A percentile compares a stretch with the other conserved stretches of the same genome.
Conservation (phyloP, 2,888 invertebrate genomes). For the Digitonthophagus gazella region DNA sequence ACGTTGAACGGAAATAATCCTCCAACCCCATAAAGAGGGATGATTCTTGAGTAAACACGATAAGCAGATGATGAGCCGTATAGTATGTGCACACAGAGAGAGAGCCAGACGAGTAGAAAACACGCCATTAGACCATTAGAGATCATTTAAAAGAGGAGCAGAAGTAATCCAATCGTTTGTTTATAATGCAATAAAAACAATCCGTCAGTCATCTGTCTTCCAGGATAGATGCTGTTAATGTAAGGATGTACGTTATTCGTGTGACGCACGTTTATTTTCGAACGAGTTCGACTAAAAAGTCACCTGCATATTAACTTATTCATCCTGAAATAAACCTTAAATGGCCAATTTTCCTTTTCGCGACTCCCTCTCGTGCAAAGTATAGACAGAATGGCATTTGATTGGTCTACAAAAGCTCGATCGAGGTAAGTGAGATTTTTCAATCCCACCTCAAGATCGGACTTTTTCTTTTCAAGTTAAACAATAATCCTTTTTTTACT, state of each 20-base stretch:
- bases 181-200: constrained; percentile 52
- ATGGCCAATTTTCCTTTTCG: constrained; percentile 27
- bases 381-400: constrained; percentile 52
- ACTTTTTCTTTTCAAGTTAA: neutral
- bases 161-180: constrained; percentile 45
- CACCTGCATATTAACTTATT: constrained; percentile 7
- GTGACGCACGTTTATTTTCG: constrained; percentile 2
- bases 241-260: constrained; percentile 8
- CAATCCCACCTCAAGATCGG: constrained; percentile 26
- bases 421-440: constrained; percentile 49
- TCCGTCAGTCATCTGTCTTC: constrained; percentile 53
- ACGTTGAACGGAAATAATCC: neutral
- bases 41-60: neutral
- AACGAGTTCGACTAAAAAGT: neutral
- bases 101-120: neutral
- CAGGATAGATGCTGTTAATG: constrained; percentile 46
- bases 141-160: constrained; percentile 29
- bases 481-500: neutral
- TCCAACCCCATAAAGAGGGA: neutral
- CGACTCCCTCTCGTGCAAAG: constrained; percentile 44
- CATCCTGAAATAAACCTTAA: constrained; percentile 22
- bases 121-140: constrained; percentile 29
- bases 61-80: neutral
- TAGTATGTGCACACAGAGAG: constrained; percentile 2
- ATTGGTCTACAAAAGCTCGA: constrained; percentile 53